Evolutionary conservation across 2,113 vertebrate genomes (phyloP).

Genomic region (Chloroceryle aenea): DNA sequence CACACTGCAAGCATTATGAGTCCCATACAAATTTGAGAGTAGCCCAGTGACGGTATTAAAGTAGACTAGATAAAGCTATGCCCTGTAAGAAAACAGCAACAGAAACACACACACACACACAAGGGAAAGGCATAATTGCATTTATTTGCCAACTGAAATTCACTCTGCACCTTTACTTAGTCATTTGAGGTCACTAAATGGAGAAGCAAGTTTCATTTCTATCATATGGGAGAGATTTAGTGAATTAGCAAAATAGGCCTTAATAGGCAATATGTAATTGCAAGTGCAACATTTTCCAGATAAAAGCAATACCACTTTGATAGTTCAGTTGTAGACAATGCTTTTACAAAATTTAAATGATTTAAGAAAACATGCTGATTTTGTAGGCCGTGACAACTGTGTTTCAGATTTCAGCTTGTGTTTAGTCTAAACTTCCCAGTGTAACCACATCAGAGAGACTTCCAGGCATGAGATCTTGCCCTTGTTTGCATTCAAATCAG

Average conservation of each 20-base stretch:
- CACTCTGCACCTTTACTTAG: not conserved
- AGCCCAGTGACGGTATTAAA: not conserved
- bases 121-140: not conserved
- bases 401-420: slow-evolving; percentile 56
- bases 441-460: slow-evolving; percentile 63
- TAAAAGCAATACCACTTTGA: not conserved
- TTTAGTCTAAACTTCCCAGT: slow-evolving; percentile 70
- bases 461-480: slow-evolving; percentile 58
- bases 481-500: slow-evolving; percentile 71
- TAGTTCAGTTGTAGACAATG: slow-evolving; percentile 10
- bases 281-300: slow-evolving; percentile 21
- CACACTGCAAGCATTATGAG: not conserved
- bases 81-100: not conserved
- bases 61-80: not conserved
- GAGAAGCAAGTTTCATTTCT: not conserved
- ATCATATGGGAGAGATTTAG: slow-evolving; percentile 11
- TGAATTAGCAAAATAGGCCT: slow-evolving; percentile 25
- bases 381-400: slow-evolving; percentile 55
- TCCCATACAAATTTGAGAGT: not conserved
- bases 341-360: not conserved
- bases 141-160: not conserved
- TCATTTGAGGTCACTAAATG: not conserved
- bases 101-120: too few species aligned
- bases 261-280: slow-evolving; percentile 13
- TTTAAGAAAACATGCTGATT: slow-evolving; percentile 37